A percentile compares a stretch with the other conserved stretches of the same genome.
These are phyloP conservation scores for Trichechus manatus DNA, from an alignment of 2,113 vertebrate genomes.

Conservation along the genomic window DNA sequence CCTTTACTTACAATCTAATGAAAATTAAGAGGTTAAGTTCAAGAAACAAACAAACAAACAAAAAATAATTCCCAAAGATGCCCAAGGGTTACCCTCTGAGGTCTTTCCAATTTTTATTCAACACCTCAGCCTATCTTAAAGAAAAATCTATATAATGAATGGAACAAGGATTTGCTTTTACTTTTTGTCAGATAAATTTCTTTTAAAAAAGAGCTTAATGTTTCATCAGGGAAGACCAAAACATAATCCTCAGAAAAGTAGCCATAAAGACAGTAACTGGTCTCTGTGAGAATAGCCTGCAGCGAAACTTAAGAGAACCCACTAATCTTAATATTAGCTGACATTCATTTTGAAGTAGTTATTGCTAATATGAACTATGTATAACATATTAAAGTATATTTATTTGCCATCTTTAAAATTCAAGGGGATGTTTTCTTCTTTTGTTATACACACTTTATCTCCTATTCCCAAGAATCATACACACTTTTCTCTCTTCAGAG, in stretches of 20 bases:
- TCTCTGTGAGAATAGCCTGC: neutral
- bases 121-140: neutral
- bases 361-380: conserved; percentile 34
- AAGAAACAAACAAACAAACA: neutral
- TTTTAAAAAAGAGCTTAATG: conserved; percentile 66
- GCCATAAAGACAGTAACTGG: neutral
- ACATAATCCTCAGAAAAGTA: conserved; percentile 61
- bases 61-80: neutral
- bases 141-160: neutral
- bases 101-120: neutral
- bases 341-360: conserved; percentile 58
- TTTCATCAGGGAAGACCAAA: conserved; percentile 66
- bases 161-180: conserved; percentile 24
- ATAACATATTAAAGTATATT: conserved; percentile 17
- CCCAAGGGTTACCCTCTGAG: accelerated
- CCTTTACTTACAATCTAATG: neutral
- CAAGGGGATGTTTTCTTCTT: neutral
- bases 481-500: neutral
- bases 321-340: conserved; percentile 28
- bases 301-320: neutral
- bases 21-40: conserved; percentile 35
- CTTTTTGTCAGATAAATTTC: conserved; percentile 11
- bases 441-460: neutral
- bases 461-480: neutral
- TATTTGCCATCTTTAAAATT: conserved; percentile 49